Percentiles rank a stretch among this genome's conserved stretches.
phyloP scores from a whole-genome alignment of 2,888 invertebrate species.

The Pantelozetes paolii region DNA sequence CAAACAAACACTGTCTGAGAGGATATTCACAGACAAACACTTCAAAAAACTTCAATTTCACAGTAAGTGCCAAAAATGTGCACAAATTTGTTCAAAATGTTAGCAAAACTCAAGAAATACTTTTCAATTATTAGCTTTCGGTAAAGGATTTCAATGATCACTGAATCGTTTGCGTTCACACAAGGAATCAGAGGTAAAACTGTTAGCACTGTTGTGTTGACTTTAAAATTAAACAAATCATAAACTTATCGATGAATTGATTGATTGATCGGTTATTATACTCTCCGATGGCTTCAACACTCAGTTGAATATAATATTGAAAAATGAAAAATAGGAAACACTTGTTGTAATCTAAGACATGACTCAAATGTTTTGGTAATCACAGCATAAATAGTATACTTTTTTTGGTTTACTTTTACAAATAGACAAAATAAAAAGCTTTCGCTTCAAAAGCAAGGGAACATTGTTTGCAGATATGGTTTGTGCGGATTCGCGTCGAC shows the following conservation, averaged over 20 bases:
- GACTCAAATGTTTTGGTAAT: background rate
- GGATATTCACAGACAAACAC: too few species aligned
- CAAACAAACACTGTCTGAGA: background rate
- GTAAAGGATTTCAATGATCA: too few species aligned
- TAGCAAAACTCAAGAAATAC: too few species aligned
- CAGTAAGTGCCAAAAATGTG: too few species aligned
- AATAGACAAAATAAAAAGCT: background rate
- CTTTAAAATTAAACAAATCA: too few species aligned
- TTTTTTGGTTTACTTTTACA: background rate
- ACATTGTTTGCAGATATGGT: background rate
- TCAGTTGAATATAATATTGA: background rate
- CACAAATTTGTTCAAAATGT: too few species aligned
- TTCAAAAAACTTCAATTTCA: too few species aligned
- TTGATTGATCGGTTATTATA: constrained; percentile 1
- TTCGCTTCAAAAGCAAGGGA: background rate
- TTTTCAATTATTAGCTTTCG: too few species aligned
- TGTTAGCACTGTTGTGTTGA: too few species aligned
- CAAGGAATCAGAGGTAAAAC: too few species aligned
- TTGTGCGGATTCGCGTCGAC: background rate
- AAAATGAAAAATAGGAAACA: background rate
- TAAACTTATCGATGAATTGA: too few species aligned
- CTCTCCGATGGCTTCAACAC: constrained; percentile 2
- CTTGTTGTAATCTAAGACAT: constrained; percentile 4
- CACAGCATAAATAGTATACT: constrained; percentile 15
- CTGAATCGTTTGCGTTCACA: too few species aligned